These are phyloP conservation scores for Callaeas wilsoni DNA, from an alignment of 2,113 vertebrate species.

Conservation along the genomic window DNA sequence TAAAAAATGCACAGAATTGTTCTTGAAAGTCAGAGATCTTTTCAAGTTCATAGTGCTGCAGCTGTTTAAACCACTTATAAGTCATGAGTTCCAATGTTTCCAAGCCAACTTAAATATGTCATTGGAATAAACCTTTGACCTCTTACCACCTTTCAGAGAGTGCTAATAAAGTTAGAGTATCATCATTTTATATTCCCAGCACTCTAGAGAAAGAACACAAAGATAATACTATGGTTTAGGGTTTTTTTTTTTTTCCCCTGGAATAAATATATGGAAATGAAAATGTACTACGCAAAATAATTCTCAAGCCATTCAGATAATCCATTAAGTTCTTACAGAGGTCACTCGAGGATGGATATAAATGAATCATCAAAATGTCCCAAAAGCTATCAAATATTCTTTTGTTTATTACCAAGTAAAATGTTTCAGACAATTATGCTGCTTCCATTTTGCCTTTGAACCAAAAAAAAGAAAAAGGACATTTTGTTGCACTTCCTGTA, in stretches of 20 bases:
- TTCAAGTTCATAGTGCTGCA: not conserved
- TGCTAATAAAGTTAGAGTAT: not conserved
- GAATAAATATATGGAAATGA: not conserved
- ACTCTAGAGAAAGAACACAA: not conserved
- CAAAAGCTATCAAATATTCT: not conserved
- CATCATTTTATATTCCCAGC: not conserved
- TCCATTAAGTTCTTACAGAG: not conserved
- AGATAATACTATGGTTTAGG: not conserved
- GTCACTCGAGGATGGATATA: not conserved
- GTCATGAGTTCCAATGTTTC: not conserved
- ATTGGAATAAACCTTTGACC: constrained; percentile 1
- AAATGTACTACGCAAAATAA: not conserved
- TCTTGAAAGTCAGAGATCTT: not conserved
- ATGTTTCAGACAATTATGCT: not conserved
- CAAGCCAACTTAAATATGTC: not conserved
- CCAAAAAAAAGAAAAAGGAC: not conserved
- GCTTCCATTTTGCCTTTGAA: not conserved
- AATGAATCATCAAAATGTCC: not conserved
- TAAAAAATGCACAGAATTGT: not conserved
- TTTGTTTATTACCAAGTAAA: not conserved
- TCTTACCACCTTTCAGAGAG: not conserved
- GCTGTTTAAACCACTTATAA: not conserved
- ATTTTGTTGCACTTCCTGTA: not conserved
- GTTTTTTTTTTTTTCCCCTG: fast-evolving
- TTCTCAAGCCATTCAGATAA: not conserved